Evolutionary conservation across 2,888 invertebrate species (phyloP).

Genomic region (Heteromyza rotundicornis): DNA sequence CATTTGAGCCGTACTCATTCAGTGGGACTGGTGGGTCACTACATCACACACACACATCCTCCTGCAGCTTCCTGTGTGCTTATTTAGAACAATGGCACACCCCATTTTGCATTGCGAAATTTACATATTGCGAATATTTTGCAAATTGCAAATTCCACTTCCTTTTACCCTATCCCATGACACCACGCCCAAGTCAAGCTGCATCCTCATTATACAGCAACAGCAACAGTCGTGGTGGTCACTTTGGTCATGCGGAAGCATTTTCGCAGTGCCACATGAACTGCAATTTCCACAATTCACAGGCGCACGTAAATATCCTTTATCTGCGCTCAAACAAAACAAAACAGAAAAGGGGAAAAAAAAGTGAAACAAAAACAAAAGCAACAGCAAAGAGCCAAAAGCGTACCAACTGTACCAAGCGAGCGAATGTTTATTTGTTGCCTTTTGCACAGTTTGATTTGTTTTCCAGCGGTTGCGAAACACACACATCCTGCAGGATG

Average conservation of each 20-base stretch:
- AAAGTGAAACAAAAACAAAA: no score
- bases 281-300: constrained; percentile 21
- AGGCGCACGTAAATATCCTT: not conserved
- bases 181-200: not conserved
- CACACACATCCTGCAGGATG: constrained; percentile 4
- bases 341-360: no score
- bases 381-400: not conserved
- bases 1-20: no score
- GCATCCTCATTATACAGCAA: not conserved
- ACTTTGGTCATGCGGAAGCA: constrained; percentile 28
- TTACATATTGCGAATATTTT: no score
- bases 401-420: not conserved
- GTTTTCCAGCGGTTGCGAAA: not conserved
- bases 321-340: no score
- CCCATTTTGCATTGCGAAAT: no score
- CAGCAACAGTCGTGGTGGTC: constrained; percentile 32
- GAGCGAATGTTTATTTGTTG: constrained; percentile 1
- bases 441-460: not conserved
- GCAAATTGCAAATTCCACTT: not conserved
- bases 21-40: no score
- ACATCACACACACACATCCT: no score
- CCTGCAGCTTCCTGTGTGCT: no score
- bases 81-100: no score
- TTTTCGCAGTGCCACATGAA: no score
- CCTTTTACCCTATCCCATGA: not conserved